Conservation (phyloP, 2,888 invertebrate genomes). For the Mythimna impura region DNA sequence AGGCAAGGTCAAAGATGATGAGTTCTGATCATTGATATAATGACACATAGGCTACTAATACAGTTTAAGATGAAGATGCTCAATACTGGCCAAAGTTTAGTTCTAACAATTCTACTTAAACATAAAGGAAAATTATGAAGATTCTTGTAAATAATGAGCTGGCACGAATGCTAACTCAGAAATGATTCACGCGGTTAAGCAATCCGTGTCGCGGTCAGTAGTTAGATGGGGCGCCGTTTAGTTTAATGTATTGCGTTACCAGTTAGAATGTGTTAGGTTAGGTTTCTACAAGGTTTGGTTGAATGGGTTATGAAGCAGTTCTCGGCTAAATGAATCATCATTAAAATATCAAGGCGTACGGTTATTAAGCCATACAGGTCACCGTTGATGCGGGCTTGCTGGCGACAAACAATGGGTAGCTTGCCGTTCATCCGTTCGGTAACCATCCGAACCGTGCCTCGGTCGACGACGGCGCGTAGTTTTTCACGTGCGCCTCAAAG, state of each 20-base stretch:
- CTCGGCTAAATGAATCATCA: neutral
- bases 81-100: slow-evolving; percentile 9
- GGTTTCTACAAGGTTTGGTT: slow-evolving; percentile 14
- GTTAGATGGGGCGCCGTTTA: slow-evolving; percentile 51
- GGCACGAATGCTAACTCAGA: slow-evolving; percentile 31
- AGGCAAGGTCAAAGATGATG: no score
- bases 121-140: slow-evolving; percentile 41
- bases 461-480: no score
- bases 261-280: slow-evolving; percentile 27
- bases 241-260: slow-evolving; percentile 42
- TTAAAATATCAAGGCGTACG: no score
- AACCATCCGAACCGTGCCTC: no score
- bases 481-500: no score
- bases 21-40: neutral
- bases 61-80: no score
- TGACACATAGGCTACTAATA: neutral
- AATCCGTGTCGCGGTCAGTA: slow-evolving; percentile 56
- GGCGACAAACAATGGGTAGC: no score
- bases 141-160: slow-evolving; percentile 41
- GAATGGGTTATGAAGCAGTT: neutral
- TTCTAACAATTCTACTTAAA: slow-evolving; percentile 13
- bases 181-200: slow-evolving; percentile 61
- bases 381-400: no score
- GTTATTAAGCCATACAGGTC: no score
- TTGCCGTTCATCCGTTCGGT: no score